Evolutionary conservation across 1,140 invertebrate species (phyloP).

Genomic region (Diorhabda elongata): DNA sequence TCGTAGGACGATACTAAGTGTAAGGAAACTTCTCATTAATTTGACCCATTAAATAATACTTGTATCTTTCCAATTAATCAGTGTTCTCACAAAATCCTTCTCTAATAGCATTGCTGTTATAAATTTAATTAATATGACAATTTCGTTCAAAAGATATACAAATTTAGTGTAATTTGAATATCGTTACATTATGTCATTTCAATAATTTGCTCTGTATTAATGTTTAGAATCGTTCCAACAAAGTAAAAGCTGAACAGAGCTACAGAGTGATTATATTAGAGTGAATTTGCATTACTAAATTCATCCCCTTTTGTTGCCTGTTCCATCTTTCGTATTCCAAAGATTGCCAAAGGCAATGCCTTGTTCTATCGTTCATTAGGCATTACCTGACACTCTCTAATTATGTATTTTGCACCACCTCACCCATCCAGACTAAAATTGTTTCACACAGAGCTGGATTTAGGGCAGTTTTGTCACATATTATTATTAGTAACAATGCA

Average conservation of each 20-base stretch:
- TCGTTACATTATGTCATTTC: constrained; percentile 3
- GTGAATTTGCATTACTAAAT: constrained; percentile 22
- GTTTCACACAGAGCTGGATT: background rate
- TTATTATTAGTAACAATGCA: too few relatives aligned
- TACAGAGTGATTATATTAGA: constrained; percentile 21
- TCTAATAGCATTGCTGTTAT: background rate
- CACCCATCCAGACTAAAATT: constrained; percentile 21
- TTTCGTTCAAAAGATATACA: background rate
- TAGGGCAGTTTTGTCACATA: too few relatives aligned
- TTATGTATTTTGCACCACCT: constrained; percentile 39
- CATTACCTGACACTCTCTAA: constrained; percentile 41
- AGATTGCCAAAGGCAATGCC: constrained; percentile 19
- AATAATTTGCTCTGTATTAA: constrained; percentile 18
- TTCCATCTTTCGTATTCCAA: constrained; percentile 15
- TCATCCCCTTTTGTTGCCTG: constrained; percentile 10
- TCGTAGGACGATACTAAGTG: too few relatives aligned
- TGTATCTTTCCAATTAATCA: too few relatives aligned
- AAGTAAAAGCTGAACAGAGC: constrained; percentile 10
- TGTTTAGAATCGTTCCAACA: constrained; percentile 15
- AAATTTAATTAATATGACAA: background rate
- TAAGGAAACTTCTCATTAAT: too few relatives aligned
- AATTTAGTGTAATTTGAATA: background rate
- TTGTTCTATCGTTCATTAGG: constrained; percentile 34
- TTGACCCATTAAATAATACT: too few relatives aligned
- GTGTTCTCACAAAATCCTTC: too few relatives aligned